Percentiles rank a stretch among this genome's conserved stretches.
phyloP scores from a whole-genome alignment of 2,888 invertebrate species.

The Lithophane semibrunnea region DNA sequence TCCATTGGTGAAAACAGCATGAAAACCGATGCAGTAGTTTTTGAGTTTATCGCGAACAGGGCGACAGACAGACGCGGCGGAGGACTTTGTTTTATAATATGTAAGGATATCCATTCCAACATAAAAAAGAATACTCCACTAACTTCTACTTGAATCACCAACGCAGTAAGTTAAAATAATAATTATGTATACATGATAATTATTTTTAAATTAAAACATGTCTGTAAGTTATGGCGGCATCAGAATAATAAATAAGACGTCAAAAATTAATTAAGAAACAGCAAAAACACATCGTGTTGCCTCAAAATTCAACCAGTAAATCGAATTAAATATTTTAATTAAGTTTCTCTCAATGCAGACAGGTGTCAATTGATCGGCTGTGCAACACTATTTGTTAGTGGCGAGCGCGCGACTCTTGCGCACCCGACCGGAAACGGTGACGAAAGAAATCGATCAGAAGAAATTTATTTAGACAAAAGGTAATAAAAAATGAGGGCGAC shows the following conservation, averaged over 20 bases:
- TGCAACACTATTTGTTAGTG: slow-evolving; percentile 63
- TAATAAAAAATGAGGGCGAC: slow-evolving; percentile 84
- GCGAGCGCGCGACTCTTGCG: slow-evolving; percentile 71
- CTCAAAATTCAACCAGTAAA: background rate
- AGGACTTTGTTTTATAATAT: too few relatives aligned
- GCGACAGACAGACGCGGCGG: too few relatives aligned
- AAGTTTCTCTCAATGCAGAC: slow-evolving; percentile 56
- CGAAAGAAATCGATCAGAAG: slow-evolving; percentile 85
- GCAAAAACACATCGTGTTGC: slow-evolving; percentile 5
- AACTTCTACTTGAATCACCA: slow-evolving; percentile 27
- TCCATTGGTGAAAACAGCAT: too few relatives aligned
- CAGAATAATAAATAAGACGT: background rate
- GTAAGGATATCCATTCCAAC: background rate
- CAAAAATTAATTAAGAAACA: slow-evolving; percentile 3
- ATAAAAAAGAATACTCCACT: slow-evolving; percentile 1
- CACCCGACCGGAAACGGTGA: slow-evolving; percentile 83
- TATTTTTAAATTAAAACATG: background rate
- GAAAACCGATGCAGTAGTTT: too few relatives aligned
- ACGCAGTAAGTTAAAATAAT: slow-evolving; percentile 4
- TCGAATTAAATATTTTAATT: slow-evolving; percentile 42
- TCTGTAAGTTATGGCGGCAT: background rate
- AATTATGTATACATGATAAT: background rate
- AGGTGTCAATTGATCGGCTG: slow-evolving; percentile 59
- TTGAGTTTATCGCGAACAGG: too few relatives aligned
- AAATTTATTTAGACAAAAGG: slow-evolving; percentile 83